Evolutionary conservation across 2,113 vertebrate species (phyloP).

Genomic region (Eulacestoma nigropectus): DNA sequence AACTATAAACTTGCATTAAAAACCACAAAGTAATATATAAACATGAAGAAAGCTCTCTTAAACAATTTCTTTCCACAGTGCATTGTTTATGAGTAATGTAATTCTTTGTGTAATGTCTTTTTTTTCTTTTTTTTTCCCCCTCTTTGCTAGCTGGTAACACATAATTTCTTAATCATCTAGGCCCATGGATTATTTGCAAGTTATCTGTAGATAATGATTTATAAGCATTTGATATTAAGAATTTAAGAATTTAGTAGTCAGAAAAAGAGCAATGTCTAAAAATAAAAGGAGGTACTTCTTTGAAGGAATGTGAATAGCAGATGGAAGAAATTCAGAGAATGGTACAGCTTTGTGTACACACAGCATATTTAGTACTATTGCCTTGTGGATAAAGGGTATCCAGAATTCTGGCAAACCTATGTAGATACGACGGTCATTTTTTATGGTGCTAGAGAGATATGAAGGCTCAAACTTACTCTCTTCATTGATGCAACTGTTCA

Average conservation of each 20-base stretch:
- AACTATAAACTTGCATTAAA: not conserved
- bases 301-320: not conserved
- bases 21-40: not conserved
- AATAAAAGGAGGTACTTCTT: not conserved
- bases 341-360: not conserved
- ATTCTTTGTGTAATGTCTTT: not conserved
- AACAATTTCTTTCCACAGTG: not conserved
- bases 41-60: not conserved
- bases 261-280: not conserved
- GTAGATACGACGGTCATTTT: rapidly evolving
- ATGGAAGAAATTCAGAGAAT: not conserved
- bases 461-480: not conserved
- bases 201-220: not conserved
- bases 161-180: not conserved
- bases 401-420: too few species aligned
- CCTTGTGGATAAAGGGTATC: too few species aligned
- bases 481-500: not conserved
- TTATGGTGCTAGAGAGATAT: not conserved
- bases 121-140: not conserved
- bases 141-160: not conserved
- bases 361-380: too few species aligned
- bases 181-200: not conserved
- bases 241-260: not conserved
- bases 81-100: not conserved
- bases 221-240: not conserved